These are phyloP conservation scores for Pluvialis apricaria DNA, from an alignment of 2,113 vertebrate genomes.

Conservation along the genomic window DNA sequence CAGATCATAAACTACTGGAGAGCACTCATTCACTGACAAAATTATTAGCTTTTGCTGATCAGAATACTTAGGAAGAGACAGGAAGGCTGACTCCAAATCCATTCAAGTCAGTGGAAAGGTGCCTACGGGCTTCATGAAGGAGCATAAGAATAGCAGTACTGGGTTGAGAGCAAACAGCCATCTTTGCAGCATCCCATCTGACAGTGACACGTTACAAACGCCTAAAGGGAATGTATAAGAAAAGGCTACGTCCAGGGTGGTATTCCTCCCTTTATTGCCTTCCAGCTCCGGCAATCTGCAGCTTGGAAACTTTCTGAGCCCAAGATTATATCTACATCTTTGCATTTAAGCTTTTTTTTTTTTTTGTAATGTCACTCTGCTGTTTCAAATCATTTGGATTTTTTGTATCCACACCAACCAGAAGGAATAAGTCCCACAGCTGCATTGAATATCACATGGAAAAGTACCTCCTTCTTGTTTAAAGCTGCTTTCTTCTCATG, in stretches of 20 bases:
- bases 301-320: not conserved
- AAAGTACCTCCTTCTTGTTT: not conserved
- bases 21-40: too few relatives aligned
- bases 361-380: not conserved
- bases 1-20: too few relatives aligned
- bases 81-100: not conserved
- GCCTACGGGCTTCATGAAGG: not conserved
- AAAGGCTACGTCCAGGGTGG: not conserved
- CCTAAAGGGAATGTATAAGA: not conserved
- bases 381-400: not conserved
- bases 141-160: not conserved
- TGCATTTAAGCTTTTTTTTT: not conserved
- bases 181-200: not conserved
- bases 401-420: not conserved
- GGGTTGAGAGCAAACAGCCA: not conserved
- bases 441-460: not conserved
- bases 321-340: not conserved
- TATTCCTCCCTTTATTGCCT: not conserved
- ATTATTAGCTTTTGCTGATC: too few relatives aligned
- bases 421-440: not conserved
- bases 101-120: not conserved
- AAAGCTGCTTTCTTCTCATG: not conserved
- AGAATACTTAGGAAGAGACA: too few relatives aligned
- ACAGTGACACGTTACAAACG: not conserved
- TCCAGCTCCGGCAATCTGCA: not conserved